Conservation (phyloP, 2,113 vertebrate genomes). For the Spilogale gracilis region DNA sequence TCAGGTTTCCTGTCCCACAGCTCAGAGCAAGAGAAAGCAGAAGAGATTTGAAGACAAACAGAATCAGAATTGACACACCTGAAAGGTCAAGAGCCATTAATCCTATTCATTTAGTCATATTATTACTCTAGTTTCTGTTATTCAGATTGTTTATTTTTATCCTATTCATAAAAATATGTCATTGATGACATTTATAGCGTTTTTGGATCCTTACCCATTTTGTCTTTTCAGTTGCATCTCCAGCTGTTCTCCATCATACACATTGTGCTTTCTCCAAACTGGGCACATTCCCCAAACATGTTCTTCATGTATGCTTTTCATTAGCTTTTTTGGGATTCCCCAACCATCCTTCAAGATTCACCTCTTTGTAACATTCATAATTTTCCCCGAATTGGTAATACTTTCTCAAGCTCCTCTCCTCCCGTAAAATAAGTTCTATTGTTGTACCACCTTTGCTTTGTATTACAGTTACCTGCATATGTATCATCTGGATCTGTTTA, state of each 20-base stretch:
- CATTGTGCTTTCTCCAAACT: conserved; percentile 20
- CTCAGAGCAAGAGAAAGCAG: neutral
- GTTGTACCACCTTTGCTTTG: conserved; percentile 35
- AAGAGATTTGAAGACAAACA: conserved; percentile 10
- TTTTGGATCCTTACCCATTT: neutral
- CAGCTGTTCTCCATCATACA: neutral
- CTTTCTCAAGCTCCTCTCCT: neutral
- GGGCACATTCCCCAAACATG: neutral
- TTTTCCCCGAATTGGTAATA: conserved; percentile 6
- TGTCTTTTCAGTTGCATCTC: conserved; percentile 37
- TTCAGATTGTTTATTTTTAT: neutral
- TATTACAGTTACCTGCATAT: neutral
- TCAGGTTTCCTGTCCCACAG: neutral
- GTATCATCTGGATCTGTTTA: neutral
- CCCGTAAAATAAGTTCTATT: neutral
- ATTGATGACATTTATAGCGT: neutral
- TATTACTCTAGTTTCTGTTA: neutral
- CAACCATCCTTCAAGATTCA: neutral
- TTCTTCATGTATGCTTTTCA: neutral
- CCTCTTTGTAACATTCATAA: neutral
- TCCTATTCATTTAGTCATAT: neutral
- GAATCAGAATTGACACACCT: neutral
- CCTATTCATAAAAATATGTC: neutral
- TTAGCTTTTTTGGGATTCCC: neutral
- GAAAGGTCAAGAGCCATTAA: neutral